phyloP scores from a whole-genome alignment of 2,888 invertebrate species.

The Chromoteleia sp. region DNA sequence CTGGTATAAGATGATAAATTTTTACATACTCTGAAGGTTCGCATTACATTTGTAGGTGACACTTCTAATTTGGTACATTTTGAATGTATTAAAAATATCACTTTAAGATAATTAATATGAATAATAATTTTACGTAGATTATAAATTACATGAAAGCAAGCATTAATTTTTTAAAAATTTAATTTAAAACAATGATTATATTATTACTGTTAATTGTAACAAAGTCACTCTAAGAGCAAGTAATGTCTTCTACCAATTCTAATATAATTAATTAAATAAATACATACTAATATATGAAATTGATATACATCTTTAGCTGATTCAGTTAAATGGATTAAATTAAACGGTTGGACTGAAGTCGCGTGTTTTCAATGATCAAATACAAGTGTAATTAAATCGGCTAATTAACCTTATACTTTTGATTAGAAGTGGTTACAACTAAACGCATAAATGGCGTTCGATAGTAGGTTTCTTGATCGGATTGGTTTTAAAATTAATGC shows the following conservation, averaged over 20 bases:
- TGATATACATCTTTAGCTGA: background rate
- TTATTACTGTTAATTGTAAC: too few relatives aligned
- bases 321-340: slow-evolving; percentile 9
- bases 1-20: too few relatives aligned
- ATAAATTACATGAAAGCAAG: too few relatives aligned
- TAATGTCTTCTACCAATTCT: background rate
- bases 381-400: slow-evolving; percentile 75
- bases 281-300: background rate
- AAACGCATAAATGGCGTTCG: slow-evolving; percentile 79
- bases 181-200: too few relatives aligned
- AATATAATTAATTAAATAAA: background rate
- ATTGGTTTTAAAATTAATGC: slow-evolving; percentile 83
- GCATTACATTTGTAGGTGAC: too few relatives aligned
- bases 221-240: background rate
- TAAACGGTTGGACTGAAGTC: slow-evolving; percentile 18
- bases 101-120: too few relatives aligned
- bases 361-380: slow-evolving; percentile 26
- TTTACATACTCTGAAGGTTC: too few relatives aligned
- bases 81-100: too few relatives aligned
- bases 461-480: slow-evolving; percentile 77
- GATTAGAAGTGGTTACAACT: slow-evolving; percentile 55
- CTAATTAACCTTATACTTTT: slow-evolving; percentile 72
- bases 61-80: too few relatives aligned
- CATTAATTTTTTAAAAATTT: too few relatives aligned
- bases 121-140: too few relatives aligned